phyloP scores from a whole-genome alignment of 2,797 vertebrate species.

The Eurystomus glaucurus region DNA sequence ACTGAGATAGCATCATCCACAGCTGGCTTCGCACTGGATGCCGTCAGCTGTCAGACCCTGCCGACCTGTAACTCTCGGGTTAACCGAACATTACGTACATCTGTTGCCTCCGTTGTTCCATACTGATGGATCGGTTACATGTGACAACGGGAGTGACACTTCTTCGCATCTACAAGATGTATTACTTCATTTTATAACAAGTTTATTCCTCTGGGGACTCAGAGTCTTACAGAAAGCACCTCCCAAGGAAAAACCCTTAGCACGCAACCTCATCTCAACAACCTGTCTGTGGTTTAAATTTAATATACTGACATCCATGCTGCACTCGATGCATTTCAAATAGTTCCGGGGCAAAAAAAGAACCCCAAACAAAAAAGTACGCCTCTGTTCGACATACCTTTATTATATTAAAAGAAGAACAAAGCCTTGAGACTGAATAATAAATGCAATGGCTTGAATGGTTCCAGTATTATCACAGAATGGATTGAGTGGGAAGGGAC shows the following conservation, averaged over 20 bases:
- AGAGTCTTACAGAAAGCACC: background rate
- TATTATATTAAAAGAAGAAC: background rate
- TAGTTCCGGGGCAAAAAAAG: background rate
- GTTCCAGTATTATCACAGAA: background rate
- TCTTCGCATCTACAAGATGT: background rate
- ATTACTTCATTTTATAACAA: background rate
- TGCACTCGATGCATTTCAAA: background rate
- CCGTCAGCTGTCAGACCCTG: background rate
- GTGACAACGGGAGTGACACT: background rate
- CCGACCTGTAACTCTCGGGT: background rate
- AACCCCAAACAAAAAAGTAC: background rate
- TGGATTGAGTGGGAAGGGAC: too few species aligned
- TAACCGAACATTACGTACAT: background rate
- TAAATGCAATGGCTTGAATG: background rate
- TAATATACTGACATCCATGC: background rate
- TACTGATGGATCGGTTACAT: background rate
- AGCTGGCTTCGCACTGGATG: constrained; percentile 2
- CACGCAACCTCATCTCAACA: background rate
- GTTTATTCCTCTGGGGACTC: background rate
- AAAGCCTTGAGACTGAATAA: background rate
- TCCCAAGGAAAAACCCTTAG: background rate
- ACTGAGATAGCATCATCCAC: background rate
- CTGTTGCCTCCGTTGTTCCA: background rate
- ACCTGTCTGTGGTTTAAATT: background rate
- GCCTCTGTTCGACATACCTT: background rate